phyloP scores from a whole-genome alignment of 2,888 invertebrate genomes.

The Craniophora ligustri region DNA sequence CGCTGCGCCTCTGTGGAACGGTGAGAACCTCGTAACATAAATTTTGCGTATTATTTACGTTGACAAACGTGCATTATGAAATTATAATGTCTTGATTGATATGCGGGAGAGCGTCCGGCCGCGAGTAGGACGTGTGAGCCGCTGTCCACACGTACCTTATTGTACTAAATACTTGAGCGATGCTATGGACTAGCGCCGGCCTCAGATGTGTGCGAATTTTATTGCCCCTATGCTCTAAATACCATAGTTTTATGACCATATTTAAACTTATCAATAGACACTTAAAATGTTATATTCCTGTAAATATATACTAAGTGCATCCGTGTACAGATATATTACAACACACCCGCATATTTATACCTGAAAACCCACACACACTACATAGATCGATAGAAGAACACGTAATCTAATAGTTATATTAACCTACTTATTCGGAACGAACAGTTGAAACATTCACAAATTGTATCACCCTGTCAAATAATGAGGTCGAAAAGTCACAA shows the following conservation, averaged over 20 bases:
- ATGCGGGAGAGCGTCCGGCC: constrained; percentile 70
- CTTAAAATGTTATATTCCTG: constrained; percentile 14
- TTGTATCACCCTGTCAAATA: constrained; percentile 47
- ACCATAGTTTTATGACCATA: constrained; percentile 39
- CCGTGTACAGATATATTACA: constrained; percentile 39
- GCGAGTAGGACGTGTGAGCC: constrained; percentile 74
- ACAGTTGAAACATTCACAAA: constrained; percentile 40
- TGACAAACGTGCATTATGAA: constrained; percentile 87
- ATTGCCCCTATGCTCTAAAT: constrained; percentile 41
- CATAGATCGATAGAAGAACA: constrained; percentile 56
- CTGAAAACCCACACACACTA: constrained; percentile 33
- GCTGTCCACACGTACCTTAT: constrained; percentile 49
- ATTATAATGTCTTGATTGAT: constrained; percentile 84
- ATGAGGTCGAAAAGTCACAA: constrained; percentile 50
- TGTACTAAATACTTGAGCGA: constrained; percentile 59
- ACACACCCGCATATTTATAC: constrained; percentile 53
- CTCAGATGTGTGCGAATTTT: constrained; percentile 42
- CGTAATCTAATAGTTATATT: constrained; percentile 51
- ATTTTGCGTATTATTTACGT: constrained; percentile 88
- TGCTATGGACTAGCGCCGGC: constrained; percentile 43
- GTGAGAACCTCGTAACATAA: constrained; percentile 88
- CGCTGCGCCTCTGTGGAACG: constrained; percentile 77
- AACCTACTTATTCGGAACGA: constrained; percentile 45
- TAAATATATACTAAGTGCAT: too few relatives aligned
- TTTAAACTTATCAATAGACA: constrained; percentile 32